Percentiles rank a stretch among this genome's conserved stretches.
phyloP scores from a whole-genome alignment of 2,888 invertebrate genomes.

The Lapara coniferarum region DNA sequence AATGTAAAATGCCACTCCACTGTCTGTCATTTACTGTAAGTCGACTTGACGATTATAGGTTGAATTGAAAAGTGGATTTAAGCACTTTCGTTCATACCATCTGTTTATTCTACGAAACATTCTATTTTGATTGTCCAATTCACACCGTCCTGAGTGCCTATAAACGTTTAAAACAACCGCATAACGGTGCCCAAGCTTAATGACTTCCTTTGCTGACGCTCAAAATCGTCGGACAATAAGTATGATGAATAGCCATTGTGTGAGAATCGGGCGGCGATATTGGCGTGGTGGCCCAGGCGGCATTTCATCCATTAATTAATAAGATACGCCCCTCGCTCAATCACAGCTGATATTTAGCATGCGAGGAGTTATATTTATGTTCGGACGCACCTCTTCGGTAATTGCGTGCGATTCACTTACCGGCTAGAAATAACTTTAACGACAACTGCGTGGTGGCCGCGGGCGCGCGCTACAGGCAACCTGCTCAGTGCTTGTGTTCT shows the following conservation, averaged over 20 bases:
- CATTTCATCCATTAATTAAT: constrained; percentile 79
- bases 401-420: constrained; percentile 74
- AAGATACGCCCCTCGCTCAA: constrained; percentile 75
- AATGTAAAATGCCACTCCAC: constrained; percentile 59
- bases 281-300: constrained; percentile 69
- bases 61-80: constrained; percentile 52
- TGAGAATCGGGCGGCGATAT: constrained; percentile 72
- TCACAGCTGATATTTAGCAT: constrained; percentile 71
- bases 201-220: constrained; percentile 79
- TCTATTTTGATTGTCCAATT: constrained; percentile 56
- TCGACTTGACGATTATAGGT: constrained; percentile 53
- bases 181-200: constrained; percentile 65
- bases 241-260: constrained; percentile 78
- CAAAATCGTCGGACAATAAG: constrained; percentile 78
- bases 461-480: constrained; percentile 30
- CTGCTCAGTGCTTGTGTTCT: neutral
- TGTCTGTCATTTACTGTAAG: constrained; percentile 56
- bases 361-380: constrained; percentile 70
- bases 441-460: constrained; percentile 56
- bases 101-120: constrained; percentile 48
- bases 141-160: constrained; percentile 56
- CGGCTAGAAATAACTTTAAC: constrained; percentile 63
- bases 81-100: constrained; percentile 47
- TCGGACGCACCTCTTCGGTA: constrained; percentile 71
- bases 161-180: constrained; percentile 63